Base-by-base conservation (phyloP, 2,888 invertebrate genomes). In the Zhuqinia jingwanae region DNA sequence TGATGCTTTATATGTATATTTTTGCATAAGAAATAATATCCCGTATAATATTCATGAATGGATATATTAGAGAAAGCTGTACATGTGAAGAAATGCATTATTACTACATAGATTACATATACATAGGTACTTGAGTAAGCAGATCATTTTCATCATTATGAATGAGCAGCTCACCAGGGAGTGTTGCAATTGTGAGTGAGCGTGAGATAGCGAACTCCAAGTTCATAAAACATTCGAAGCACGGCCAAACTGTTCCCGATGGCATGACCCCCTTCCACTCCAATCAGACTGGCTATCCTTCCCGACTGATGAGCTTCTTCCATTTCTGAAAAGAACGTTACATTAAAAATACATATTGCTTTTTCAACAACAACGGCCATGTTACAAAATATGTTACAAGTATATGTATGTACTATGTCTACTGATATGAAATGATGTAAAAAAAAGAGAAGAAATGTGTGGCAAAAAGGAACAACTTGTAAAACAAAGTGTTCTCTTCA, bases 201-300 rank as follows among this genome's bases (percentile, higher is more conserved):
- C 65, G 97, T 97, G 93, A 97, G 95, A 92, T 96, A 96, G 76
- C 97, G 94, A 22, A 96, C 96, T 2, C 96, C 96, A 45, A 96
- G 94, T 91, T 95, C 75, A 75, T 85, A 85, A 92, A 96, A 95
- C 94, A 96, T 96, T 86, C 97, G 94, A 87, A 97, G 94, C 8
- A 96, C 95, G 10, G 95, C 96, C 87, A 97, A 93, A 87, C 96
- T 96, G 92, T 96, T 96, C 91, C 95, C 96, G 89, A 97, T 95
- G 87, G 96, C 95, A 93, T 97, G 97, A 0, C 97, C 96, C 53
- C 90, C 90, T 87, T 91, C 91, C 68, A 91, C 90, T 88, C 90
- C 91, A 88, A 91, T 89, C 87, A 91, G 53, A 85, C 89, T 89
- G 30, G 89, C 91, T 76, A 91, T 90, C 86, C 89, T 68, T 30